A percentile compares a stretch with the other conserved stretches of the same genome.
Conservation (phyloP, 2,888 invertebrate genomes). For the Tridacna crocea region DNA sequence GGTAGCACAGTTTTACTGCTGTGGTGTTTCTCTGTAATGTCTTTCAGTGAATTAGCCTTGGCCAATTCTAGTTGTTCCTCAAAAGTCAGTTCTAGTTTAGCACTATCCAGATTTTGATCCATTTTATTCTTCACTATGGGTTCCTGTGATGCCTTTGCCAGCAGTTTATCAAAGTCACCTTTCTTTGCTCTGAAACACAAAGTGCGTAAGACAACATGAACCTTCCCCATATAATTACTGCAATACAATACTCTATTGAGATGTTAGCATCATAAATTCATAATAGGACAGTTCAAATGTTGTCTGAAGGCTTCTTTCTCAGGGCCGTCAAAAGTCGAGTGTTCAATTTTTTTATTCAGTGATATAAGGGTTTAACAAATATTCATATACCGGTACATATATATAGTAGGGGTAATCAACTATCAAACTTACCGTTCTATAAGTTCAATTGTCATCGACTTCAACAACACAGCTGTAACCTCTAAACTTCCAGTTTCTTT, state of each 20-base stretch:
- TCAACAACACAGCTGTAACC: slow-evolving; percentile 63
- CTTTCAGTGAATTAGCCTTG: neutral
- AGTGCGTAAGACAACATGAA: too few species aligned
- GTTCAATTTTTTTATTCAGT: too few species aligned
- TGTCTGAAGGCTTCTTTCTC: too few species aligned
- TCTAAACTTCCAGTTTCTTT: slow-evolving; percentile 59
- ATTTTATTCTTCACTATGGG: neutral
- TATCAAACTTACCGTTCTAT: slow-evolving; percentile 56
- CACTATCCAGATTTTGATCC: neutral
- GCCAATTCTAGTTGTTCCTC: slow-evolving; percentile 19
- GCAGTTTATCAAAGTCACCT: slow-evolving; percentile 57
- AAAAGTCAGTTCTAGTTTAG: neutral
- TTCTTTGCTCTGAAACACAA: slow-evolving; percentile 50
- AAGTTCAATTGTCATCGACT: slow-evolving; percentile 62
- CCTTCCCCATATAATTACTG: too few species aligned
- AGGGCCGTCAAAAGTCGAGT: too few species aligned
- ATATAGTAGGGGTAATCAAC: too few species aligned
- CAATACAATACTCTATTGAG: too few species aligned
- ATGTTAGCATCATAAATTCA: too few species aligned
- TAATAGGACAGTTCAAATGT: too few species aligned
- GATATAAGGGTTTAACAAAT: too few species aligned
- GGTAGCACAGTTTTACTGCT: neutral
- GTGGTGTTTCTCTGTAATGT: neutral
- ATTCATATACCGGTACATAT: too few species aligned
- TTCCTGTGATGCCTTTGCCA: slow-evolving; percentile 16